phyloP scores from a whole-genome alignment of 1,140 invertebrate genomes.

The Centruroides vittatus region DNA sequence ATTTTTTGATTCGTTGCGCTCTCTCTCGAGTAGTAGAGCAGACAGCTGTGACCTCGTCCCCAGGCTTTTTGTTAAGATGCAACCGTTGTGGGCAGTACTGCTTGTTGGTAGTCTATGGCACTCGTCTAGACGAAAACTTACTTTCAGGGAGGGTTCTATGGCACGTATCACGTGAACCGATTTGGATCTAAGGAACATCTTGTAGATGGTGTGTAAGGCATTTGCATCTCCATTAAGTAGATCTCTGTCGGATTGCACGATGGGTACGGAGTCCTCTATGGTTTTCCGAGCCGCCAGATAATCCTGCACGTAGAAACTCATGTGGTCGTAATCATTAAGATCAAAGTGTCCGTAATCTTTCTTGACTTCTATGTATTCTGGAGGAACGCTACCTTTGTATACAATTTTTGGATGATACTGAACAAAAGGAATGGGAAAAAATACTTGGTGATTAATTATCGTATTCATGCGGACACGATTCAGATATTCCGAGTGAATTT shows the following conservation, averaged over 20 bases:
- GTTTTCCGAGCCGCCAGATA: constrained; percentile 50
- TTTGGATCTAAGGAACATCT: constrained; percentile 45
- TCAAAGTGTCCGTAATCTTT: constrained; percentile 70
- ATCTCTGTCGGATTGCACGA: constrained; percentile 46
- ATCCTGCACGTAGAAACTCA: constrained; percentile 68
- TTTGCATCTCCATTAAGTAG: constrained; percentile 28
- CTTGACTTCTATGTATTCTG: constrained; percentile 50
- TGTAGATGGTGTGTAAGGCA: constrained; percentile 35
- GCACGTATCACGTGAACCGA: constrained; percentile 51
- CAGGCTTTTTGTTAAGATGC: too few relatives aligned
- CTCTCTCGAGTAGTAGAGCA: too few relatives aligned
- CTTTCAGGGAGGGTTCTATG: constrained; percentile 49
- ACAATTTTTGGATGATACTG: constrained; percentile 29
- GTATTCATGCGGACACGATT: constrained; percentile 73
- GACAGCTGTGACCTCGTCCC: too few relatives aligned
- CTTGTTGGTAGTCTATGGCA: constrained; percentile 16
- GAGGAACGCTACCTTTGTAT: constrained; percentile 35
- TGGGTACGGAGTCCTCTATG: constrained; percentile 39
- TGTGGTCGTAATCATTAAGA: constrained; percentile 47
- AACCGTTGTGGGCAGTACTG: too few relatives aligned
- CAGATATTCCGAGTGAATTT: constrained; percentile 60
- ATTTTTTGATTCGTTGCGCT: too few relatives aligned
- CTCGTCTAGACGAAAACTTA: constrained; percentile 37
- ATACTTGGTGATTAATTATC: constrained; percentile 61
- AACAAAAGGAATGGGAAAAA: constrained; percentile 62